Base-by-base conservation (phyloP, 2,113 vertebrate species). In the Cricetomys ansorgei region DNA sequence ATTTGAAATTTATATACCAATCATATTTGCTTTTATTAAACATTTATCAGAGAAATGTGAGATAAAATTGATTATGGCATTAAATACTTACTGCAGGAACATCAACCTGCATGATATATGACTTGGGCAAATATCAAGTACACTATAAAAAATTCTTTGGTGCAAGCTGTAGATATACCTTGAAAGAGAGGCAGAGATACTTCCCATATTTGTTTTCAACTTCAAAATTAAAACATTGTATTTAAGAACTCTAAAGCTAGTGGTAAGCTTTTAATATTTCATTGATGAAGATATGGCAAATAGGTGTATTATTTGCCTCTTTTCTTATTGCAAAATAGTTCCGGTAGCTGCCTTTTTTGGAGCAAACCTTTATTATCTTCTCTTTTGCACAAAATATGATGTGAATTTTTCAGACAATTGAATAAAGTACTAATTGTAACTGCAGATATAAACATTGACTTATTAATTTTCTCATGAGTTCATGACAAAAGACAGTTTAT, bases 401-500 rank as follows among this genome's bases (percentile, higher is more conserved):
- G 27, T 59, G 97, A 43, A 77, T 59, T 97, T 96, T n/a, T 95
- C 88, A 53, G 4, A 3, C 57, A 88, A 40, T 8, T 70, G 72
- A 96, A 69, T 87, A 92, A 90, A 94, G 9, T 57, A 92, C 77
- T 92, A n/a, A n/a, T n/a, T n/a, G n/a, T n/a, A n/a, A n/a, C n/a
- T n/a, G n/a, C n/a, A n/a, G n/a, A n/a, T n/a, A n/a, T n/a, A n/a
- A n/a, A n/a, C n/a, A n/a, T n/a, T n/a, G n/a, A n/a, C n/a, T n/a
- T n/a, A n/a, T n/a, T n/a, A n/a, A n/a, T n/a, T n/a, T n/a, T n/a
- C n/a, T n/a, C n/a, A n/a, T n/a, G n/a, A n/a, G n/a, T n/a, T n/a
- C n/a, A n/a, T n/a, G n/a, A n/a, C n/a, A n/a, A n/a, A n/a, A n/a
- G n/a, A n/a, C n/a, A n/a, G n/a, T n/a, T n/a, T n/a, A n/a, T n/a